phyloP scores from a whole-genome alignment of 2,888 invertebrate genomes.

The Cataglyphis livida region DNA sequence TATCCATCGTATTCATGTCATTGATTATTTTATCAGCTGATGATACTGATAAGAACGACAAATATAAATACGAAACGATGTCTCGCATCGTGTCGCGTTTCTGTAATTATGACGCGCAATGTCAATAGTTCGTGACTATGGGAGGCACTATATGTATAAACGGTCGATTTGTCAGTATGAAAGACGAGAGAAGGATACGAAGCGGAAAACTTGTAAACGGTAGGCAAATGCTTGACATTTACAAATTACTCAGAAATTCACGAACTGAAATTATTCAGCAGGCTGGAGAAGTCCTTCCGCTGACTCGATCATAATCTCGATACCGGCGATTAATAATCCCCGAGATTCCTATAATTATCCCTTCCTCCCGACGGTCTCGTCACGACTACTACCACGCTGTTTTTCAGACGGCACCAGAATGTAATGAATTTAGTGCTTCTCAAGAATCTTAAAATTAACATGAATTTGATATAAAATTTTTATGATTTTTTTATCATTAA shows the following conservation, averaged over 20 bases:
- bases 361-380: constrained; percentile 19
- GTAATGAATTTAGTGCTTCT: neutral
- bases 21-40: constrained; percentile 46
- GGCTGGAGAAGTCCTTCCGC: constrained; percentile 62
- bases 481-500: neutral
- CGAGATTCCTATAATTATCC: constrained; percentile 46
- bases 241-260: constrained; percentile 67
- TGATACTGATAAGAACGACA: constrained; percentile 17
- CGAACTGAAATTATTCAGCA: constrained; percentile 70
- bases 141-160: constrained; percentile 63
- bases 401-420: neutral
- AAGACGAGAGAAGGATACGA: constrained; percentile 60
- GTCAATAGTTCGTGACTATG: constrained; percentile 52
- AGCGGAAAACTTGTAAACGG: constrained; percentile 68
- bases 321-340: constrained; percentile 51
- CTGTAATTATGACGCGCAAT: constrained; percentile 48
- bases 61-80: constrained; percentile 39
- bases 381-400: neutral
- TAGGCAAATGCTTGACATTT: constrained; percentile 63
- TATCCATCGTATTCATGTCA: constrained; percentile 18
- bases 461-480: neutral
- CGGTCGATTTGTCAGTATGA: constrained; percentile 70
- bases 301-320: constrained; percentile 68
- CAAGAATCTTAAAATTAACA: neutral
- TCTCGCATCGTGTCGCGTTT: constrained; percentile 6